phyloP scores from a whole-genome alignment of 2,113 vertebrate genomes.

The Ceyx melanurus region DNA sequence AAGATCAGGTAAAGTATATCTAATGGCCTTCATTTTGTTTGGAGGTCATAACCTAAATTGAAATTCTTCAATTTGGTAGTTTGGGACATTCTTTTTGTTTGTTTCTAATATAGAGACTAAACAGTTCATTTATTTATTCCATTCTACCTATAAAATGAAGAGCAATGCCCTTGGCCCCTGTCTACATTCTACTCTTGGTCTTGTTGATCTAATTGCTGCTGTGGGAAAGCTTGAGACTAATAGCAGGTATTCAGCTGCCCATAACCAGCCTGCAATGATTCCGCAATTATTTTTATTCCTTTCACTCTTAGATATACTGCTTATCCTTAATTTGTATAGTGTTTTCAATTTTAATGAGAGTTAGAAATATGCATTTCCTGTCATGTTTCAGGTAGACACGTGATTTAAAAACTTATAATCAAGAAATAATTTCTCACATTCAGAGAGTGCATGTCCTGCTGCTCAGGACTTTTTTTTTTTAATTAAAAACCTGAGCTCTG shows the following conservation, averaged over 20 bases:
- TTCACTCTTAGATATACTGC: background rate
- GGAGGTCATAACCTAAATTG: background rate
- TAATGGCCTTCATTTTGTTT: background rate
- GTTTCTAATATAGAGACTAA: background rate
- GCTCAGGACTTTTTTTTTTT: background rate
- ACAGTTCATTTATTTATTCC: background rate
- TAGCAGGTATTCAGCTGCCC: background rate
- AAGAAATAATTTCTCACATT: background rate
- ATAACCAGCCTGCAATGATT: background rate
- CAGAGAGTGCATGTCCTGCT: background rate
- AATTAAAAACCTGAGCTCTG: constrained; percentile 16
- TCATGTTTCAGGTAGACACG: background rate
- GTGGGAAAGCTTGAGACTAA: background rate
- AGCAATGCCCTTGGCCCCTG: background rate
- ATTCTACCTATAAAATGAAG: background rate
- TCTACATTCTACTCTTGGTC: background rate
- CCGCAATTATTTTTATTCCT: background rate
- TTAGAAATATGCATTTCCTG: background rate
- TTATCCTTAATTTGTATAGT: background rate
- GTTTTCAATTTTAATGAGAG: background rate
- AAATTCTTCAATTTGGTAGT: background rate
- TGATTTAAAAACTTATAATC: constrained; percentile 7
- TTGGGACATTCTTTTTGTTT: background rate
- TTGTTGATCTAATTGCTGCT: background rate
- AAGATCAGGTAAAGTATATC: background rate